Evolutionary conservation across 1,140 invertebrate genomes (phyloP).

Genomic region (Lepidurus couesii): DNA sequence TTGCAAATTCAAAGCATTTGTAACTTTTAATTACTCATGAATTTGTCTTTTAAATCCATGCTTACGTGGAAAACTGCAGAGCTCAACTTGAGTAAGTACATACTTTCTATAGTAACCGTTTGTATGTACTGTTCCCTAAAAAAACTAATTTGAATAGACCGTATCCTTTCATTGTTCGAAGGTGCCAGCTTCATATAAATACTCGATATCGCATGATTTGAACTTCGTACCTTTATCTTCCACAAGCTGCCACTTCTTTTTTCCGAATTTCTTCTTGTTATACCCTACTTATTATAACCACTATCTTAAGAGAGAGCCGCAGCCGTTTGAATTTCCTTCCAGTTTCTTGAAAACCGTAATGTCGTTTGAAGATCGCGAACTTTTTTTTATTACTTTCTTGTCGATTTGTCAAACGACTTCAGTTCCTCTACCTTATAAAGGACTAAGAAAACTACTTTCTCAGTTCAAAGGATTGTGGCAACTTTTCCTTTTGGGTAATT

Average conservation of each 20-base stretch:
- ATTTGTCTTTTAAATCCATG: background rate
- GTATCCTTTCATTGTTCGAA: background rate
- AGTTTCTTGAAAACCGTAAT: no score
- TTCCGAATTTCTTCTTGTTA: background rate
- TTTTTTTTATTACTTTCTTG: no score
- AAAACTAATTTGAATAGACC: background rate
- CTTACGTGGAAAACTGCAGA: constrained; percentile 4
- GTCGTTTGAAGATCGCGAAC: no score
- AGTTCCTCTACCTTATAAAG: background rate
- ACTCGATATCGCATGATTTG: background rate
- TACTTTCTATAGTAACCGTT: background rate
- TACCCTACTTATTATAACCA: background rate
- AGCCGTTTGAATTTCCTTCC: background rate
- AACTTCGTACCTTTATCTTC: background rate
- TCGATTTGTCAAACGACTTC: no score
- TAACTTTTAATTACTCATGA: background rate
- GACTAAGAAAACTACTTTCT: background rate
- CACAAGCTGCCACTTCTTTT: background rate
- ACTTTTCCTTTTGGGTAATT: background rate
- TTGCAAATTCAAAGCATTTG: background rate
- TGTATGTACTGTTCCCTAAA: background rate
- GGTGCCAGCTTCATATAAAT: background rate
- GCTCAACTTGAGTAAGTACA: background rate
- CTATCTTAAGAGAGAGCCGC: background rate
- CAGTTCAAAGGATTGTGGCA: background rate